Evolutionary conservation across 2,113 vertebrate genomes (phyloP), one percentile per base, ranked within the genome.

Genomic region (Axis porcinus): DNA sequence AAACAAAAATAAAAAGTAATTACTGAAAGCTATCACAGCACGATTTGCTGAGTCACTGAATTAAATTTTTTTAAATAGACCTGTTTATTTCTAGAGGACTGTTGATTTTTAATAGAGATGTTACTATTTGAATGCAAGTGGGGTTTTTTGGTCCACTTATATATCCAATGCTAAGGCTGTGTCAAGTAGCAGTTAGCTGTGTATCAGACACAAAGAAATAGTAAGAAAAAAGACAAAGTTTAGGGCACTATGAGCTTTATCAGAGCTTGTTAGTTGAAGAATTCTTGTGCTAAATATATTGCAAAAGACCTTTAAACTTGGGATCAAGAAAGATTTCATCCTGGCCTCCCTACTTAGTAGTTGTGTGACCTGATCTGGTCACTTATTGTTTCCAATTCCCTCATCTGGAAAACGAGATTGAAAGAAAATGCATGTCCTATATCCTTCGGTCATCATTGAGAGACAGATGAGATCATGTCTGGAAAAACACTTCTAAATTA

Each of bases 401-500:
- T 94, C 54, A 95, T 83, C n/a, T 95, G 82, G 58, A 50, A 95
- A 95, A 94, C 93, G 33, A 97, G 40, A 43, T 86, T 55, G 79
- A 91, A 88, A 88, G 79, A 93, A 91, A 88, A 91, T 91, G 13
- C 12, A 89, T 60, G 43, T 40, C 93, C 58, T 47, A 4, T 62
- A 78, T 88, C 36, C 55, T 91, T 88, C 78, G 50, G 82, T 97
- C 89, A 95, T 81, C 83, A 16, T 0, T 58, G 43, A 96, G 30
- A 98, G 55, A 96, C 60, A 92, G 95, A 94, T 97, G 91, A 95
- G 89, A 95, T 95, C 95, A 91, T 92, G 89, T 97, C 91, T 97
- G 91, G 86, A 58, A 92, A 90, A 95, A 92, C 58, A 55, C 36
- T 86, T 89, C 81, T 92, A 95, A 90, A 86, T 95, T 93, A 95